These are phyloP conservation scores for Spatula clypeata DNA, from an alignment of 2,797 vertebrate genomes.

Conservation along the genomic window DNA sequence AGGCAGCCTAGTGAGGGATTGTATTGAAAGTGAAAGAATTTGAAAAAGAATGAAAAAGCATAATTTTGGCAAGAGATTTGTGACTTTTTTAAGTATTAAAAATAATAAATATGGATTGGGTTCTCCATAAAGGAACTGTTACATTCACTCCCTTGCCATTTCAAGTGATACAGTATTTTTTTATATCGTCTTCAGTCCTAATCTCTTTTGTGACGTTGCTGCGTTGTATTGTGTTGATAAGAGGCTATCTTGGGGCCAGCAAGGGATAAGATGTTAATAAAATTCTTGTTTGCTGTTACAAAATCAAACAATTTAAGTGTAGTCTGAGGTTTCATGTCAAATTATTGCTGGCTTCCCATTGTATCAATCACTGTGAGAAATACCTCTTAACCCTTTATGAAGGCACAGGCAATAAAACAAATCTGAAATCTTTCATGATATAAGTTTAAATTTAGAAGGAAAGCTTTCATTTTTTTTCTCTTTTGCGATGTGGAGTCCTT, in stretches of 20 bases:
- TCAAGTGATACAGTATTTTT: conserved; percentile 56
- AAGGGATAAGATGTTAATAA: conserved; percentile 74
- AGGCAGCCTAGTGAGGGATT: conserved; percentile 27
- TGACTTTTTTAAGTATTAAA: conserved; percentile 41
- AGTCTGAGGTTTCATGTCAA: conserved; percentile 66
- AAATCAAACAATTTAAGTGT: conserved; percentile 65
- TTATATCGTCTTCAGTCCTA: conserved; percentile 54
- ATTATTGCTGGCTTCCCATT: conserved; percentile 65
- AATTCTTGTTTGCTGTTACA: conserved; percentile 72
- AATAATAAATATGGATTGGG: conserved; percentile 26
- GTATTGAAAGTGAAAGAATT: conserved; percentile 9
- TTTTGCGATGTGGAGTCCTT: not conserved
- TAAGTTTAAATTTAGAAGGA: conserved; percentile 1
- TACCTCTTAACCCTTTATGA: conserved; percentile 45
- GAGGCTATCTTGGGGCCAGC: conserved; percentile 67
- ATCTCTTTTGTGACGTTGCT: conserved; percentile 68
- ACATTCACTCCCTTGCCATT: conserved; percentile 44
- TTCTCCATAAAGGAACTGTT: conserved; percentile 16
- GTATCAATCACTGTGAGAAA: conserved; percentile 50
- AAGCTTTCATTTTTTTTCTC: conserved; percentile 27
- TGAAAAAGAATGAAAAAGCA: conserved; percentile 12
- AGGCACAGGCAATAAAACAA: conserved; percentile 26
- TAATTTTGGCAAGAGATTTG: conserved; percentile 52
- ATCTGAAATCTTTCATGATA: not conserved
- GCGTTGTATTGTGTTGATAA: conserved; percentile 68